Evolutionary conservation across 2,797 vertebrate species (phyloP), one percentile per base, ranked within the genome.

Genomic region (Morelia viridis): DNA sequence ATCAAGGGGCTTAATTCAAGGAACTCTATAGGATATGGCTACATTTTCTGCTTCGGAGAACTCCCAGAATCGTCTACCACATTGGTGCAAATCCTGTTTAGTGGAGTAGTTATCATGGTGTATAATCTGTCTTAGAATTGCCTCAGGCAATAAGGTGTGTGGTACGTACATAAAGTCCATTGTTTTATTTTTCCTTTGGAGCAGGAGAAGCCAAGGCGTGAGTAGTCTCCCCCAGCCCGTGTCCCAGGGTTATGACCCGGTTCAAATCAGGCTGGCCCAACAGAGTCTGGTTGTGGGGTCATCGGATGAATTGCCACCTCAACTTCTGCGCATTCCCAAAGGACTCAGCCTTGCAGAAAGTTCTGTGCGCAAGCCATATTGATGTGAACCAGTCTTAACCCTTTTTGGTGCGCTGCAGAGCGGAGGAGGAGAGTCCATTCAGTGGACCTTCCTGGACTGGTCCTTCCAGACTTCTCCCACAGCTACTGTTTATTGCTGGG

Each of bases 391-490:
- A 2, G 41, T 26, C 28, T 9, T 13, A 0, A 1, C 3, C 11
- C 53, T 5, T 11, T 28, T 28, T 1, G 3, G 22, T 12, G 22
- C 12, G 15, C 24, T 11, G 31, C 9, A 0, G 53, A 2, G n/a
- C 0, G 7, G 53, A 57, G n/a, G 5, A 13, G 4, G 31, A 9
- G 53, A 1, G 11, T 84, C 90, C 85, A 91, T 86, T 41, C 7
- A 10, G 15, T 17, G 87, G 90, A 86, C 88, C 92, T 93, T 1
- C 0, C 41, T 86, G 91, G 94, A 89, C 93, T 41, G 85, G 94
- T 91, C 95, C 95, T 31, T 94, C 94, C 1, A 91, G 64, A 87
- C 8, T 0, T 91, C 96, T 95, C 89, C 92, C 95, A 94, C 93
- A 26, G 56, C 35, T 58, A 5, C 94, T 5, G 0, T 94, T 92